Evolutionary conservation across 2,797 vertebrate species (phyloP), one percentile per base, ranked within the genome.

Genomic region (Ambastaia sidthimunki): DNA sequence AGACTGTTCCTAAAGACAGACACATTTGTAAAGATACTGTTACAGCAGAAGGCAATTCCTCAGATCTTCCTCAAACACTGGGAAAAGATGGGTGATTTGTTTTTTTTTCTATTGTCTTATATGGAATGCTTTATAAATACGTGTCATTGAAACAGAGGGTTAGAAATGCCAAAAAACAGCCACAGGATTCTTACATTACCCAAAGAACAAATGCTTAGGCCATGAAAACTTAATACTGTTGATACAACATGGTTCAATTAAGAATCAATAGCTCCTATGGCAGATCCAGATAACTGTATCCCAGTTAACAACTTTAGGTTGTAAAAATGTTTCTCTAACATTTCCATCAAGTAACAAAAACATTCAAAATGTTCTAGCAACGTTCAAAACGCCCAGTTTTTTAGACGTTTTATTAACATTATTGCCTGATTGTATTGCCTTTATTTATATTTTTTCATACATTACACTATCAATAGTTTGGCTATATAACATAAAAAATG

Each of bases 1-100:
- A 90, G 50, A 76, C 67, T 86, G 83, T 89, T 91, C 41, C 41
- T 73, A 91, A 89, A 89, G 84, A 47, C 13, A 76, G 74, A 81
- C 60, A 82, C 83, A 87, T 88, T 86, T 85, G 86, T 88, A 86
- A 83, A 86, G 87, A 87, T 84, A 75, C 70, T 84, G 84, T 85
- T 86, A 88, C 83, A 85, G 81, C 82, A 80, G 68, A 68, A 70
- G 74, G 68, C 78, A 71, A 78, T 78, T 63, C 80, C 84, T 82
- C 81, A 82, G 74, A 81, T 76, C 80, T 84, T 88, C 88, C 86
- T 82, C 80, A 89, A 76, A 76, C 65, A 73, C 52, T 34, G 31
- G 31, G 5, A 37, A 69, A 68, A 25, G 44, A 65, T 34, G 47
- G 31, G 19, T 78, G 81, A 72, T 70, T 83, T 70, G 69, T 77